Evolutionary conservation across 2,113 vertebrate species (phyloP), one percentile per base, ranked within the genome.

Genomic region (Protomyctophum bolini): DNA sequence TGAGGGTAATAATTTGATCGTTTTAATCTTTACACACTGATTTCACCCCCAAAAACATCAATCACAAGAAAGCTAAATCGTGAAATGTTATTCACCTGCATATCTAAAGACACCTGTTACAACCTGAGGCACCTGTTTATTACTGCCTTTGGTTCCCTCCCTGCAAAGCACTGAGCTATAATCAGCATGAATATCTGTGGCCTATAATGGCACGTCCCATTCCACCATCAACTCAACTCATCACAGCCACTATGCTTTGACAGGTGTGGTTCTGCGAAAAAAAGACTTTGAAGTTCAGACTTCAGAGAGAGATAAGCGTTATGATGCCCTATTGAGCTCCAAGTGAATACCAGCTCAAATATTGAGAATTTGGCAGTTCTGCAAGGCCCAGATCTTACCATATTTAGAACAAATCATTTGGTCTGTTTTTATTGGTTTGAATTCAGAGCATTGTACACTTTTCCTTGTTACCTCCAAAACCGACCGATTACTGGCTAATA

Each of bases 41-140:
- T 4, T 41, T 6, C 33, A 41, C 33, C 33, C 0, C 33, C 33
- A 41, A 41, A 41, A 41, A 41, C 33, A 41, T 41, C 33, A 41
- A 41, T 41, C 33, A 41, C 3, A 41, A 1, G 33, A 41, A 41
- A 41, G 33, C 33, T 41, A 4, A 21, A 41, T 6, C 2, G 33
- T 41, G 33, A 41, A 41, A 41, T 0, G 33, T 41, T 6, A 41
- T 41, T 4, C 33, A 41, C 33, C 33, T 41, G 33, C 33, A 78
- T 78, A 56, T 68, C 62, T 81, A 0, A 1, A 57, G 15, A 21
- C 52, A 83, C 78, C 64, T 81, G 68, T 82, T 85, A 75, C 77
- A 76, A 66, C 74, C 71, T 55, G 4, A 62, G 67, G 33, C 77
- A 77, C 79, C 73, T 79, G 66, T 70, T 66, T 7, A 2, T 66